A percentile compares a stretch with the other conserved stretches of the same genome.
Conservation (phyloP, 2,888 invertebrate genomes). For the Gibbula magus region DNA sequence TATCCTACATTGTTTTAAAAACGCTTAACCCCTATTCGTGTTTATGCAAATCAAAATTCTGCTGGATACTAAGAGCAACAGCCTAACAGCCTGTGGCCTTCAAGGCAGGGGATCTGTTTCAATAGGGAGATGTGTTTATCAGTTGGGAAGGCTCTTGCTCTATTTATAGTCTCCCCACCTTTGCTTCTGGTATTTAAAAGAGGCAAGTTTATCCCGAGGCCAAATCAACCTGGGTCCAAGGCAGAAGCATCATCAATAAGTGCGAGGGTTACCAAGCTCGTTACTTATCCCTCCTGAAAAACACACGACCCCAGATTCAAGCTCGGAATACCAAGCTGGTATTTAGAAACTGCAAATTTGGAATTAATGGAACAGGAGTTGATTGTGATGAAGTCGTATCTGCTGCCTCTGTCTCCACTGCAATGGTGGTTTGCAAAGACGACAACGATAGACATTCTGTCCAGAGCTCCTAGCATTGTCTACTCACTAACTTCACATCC, state of each 20-base stretch:
- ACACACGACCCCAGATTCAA: neutral
- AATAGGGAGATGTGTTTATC: neutral
- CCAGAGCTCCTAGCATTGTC: conserved; percentile 19
- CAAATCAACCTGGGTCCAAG: neutral
- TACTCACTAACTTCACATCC: conserved; percentile 17
- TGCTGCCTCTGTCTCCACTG: neutral
- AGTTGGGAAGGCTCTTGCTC: neutral
- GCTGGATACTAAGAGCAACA: too few species aligned
- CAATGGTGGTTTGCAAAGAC: neutral
- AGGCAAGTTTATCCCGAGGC: conserved; percentile 3
- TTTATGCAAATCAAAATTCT: too few species aligned
- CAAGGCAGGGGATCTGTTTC: neutral
- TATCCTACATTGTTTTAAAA: too few species aligned
- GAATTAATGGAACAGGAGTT: neutral
- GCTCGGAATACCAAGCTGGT: neutral
- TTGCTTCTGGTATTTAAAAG: conserved; percentile 21
- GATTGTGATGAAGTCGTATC: neutral
- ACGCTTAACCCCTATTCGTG: too few species aligned
- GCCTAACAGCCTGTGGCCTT: too few species aligned
- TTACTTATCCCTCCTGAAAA: conserved; percentile 11
- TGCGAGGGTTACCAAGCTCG: neutral
- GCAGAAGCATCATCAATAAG: conserved; percentile 7
- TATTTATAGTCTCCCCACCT: conserved; percentile 1
- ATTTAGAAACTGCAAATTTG: neutral
- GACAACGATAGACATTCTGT: neutral